A percentile compares a stretch with the other conserved stretches of the same genome.
Conservation (phyloP, 2,113 vertebrate species). For the Agapornis roseicollis region DNA sequence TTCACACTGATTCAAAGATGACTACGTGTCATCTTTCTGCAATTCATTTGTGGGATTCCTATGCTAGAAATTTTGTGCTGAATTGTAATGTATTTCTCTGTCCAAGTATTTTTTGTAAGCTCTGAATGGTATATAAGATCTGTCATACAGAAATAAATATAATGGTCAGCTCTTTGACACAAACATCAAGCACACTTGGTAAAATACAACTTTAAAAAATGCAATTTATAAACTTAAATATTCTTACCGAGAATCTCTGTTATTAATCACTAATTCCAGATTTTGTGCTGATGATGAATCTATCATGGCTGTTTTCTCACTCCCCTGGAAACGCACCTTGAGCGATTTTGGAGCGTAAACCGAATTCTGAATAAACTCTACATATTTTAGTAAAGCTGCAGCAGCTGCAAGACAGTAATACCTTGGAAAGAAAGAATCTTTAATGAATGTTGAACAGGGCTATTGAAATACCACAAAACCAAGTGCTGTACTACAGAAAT, state of each 20-base stretch:
- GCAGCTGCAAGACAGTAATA: constrained; percentile 95
- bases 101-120: not conserved
- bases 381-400: constrained; percentile 92
- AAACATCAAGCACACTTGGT: not conserved
- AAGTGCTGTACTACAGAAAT: not conserved
- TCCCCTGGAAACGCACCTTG: constrained; percentile 92
- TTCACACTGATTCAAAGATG: not conserved
- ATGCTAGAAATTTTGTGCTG: not conserved
- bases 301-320: constrained; percentile 96
- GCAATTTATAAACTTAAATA: not conserved
- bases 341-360: constrained; percentile 93
- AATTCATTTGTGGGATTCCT: not conserved
- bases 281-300: constrained; percentile 91
- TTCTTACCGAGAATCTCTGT: constrained; percentile 87
- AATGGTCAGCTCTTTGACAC: not conserved
- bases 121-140: not conserved
- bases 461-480: not conserved
- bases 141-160: not conserved
- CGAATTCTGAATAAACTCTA: constrained; percentile 93
- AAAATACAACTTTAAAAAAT: not conserved
- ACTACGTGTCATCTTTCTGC: not conserved
- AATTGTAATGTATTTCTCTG: not conserved
- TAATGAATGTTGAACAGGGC: not conserved
- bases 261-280: constrained; percentile 92
- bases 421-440: constrained; percentile 70